A percentile compares a stretch with the other conserved stretches of the same genome.
These are phyloP conservation scores for Macropus fuliginosus DNA, from an alignment of 2,797 vertebrate genomes.

Conservation along the genomic window DNA sequence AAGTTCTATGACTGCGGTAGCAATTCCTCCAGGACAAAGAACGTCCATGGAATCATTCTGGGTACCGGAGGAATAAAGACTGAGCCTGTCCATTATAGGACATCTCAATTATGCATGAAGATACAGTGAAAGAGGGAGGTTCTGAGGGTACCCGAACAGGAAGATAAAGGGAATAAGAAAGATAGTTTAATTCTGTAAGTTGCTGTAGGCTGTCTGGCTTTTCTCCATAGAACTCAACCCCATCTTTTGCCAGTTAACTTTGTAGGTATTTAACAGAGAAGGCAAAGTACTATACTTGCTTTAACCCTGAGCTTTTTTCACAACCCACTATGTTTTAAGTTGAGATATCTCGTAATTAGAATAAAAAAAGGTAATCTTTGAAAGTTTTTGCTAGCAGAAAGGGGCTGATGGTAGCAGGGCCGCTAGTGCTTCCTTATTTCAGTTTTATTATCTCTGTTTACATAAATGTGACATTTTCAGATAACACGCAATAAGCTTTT, in stretches of 20 bases:
- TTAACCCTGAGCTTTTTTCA: slow-evolving; percentile 54
- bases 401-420: background rate
- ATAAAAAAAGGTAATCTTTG: slow-evolving; percentile 13
- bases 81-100: background rate
- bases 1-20: background rate
- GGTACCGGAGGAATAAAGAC: background rate
- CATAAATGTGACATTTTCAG: slow-evolving; percentile 66
- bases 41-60: background rate
- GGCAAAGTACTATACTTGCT: slow-evolving; percentile 63
- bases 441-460: slow-evolving; percentile 66
- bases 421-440: slow-evolving; percentile 14
- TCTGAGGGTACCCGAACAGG: slow-evolving; percentile 35
- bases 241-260: slow-evolving; percentile 62
- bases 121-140: background rate
- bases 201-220: slow-evolving; percentile 59
- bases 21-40: background rate
- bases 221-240: slow-evolving; percentile 55
- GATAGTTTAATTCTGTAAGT: slow-evolving; percentile 39
- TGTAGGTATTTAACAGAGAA: slow-evolving; percentile 63
- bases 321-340: slow-evolving; percentile 57
- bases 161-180: background rate
- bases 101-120: slow-evolving; percentile 15
- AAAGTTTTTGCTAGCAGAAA: slow-evolving; percentile 42
- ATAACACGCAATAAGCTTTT: slow-evolving; percentile 60
- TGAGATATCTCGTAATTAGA: slow-evolving; percentile 60